A percentile compares a stretch with the other conserved stretches of the same genome.
Evolutionary conservation across 2,888 invertebrate species (phyloP).

Genomic region (Polyommatus iphigenia): DNA sequence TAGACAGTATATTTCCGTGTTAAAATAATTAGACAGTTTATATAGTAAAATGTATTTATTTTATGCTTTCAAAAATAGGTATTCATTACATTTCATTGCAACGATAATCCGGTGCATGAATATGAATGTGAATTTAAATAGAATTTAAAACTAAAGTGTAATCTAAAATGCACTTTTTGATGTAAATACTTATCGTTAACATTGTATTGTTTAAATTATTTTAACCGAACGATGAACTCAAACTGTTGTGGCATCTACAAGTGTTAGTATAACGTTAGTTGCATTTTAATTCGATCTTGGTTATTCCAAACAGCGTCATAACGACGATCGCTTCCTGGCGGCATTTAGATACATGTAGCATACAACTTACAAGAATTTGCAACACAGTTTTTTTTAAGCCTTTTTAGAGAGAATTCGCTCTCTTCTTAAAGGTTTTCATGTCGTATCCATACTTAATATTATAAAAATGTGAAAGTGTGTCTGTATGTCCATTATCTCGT

Average conservation of each 20-base stretch:
- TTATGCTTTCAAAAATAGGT: neutral
- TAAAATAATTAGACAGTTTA: too few species aligned
- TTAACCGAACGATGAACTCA: conserved; percentile 51
- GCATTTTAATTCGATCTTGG: conserved; percentile 49
- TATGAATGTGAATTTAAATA: conserved; percentile 18
- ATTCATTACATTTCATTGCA: conserved; percentile 6
- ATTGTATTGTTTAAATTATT: conserved; percentile 28
- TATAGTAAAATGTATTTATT: neutral
- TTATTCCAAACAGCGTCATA: conserved; percentile 46
- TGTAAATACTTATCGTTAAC: conserved; percentile 17
- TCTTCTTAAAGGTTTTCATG: too few species aligned
- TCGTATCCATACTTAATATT: too few species aligned
- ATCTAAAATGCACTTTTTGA: conserved; percentile 23
- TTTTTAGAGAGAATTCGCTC: too few species aligned
- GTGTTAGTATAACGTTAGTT: conserved; percentile 44
- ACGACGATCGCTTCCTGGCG: conserved; percentile 58
- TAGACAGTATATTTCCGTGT: too few species aligned
- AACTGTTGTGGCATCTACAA: neutral
- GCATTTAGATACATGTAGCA: conserved; percentile 38
- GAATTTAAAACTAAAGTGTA: conserved; percentile 24
- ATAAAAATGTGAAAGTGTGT: too few species aligned
- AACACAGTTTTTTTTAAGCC: too few species aligned
- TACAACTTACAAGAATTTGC: too few species aligned
- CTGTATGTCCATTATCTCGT: too few species aligned
- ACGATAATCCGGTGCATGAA: neutral